Conservation (phyloP, 2,888 invertebrate species). For the Athalia circularis region DNA sequence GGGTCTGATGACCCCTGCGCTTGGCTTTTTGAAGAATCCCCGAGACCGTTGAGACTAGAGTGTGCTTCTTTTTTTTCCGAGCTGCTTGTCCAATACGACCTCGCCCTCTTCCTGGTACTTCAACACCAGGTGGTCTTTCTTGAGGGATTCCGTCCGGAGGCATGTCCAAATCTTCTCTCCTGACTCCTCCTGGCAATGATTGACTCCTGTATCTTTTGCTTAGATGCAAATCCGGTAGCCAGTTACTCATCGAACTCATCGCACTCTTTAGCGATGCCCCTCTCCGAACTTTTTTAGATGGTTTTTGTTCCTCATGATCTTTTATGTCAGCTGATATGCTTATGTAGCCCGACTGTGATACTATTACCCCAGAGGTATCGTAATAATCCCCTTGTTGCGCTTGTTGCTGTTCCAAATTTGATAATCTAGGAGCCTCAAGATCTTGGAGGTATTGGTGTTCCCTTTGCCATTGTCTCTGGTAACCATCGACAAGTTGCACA, state of each 20-base stretch:
- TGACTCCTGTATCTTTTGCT: constrained; percentile 87
- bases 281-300: constrained; percentile 81
- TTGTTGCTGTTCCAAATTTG: constrained; percentile 57
- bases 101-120: constrained; percentile 61
- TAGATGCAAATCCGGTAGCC: constrained; percentile 88
- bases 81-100: constrained; percentile 54
- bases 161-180: constrained; percentile 76
- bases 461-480: constrained; percentile 68
- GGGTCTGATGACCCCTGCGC: constrained; percentile 78
- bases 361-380: constrained; percentile 80
- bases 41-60: constrained; percentile 88
- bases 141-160: constrained; percentile 60
- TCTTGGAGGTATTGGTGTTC: constrained; percentile 67
- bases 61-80: constrained; percentile 86
- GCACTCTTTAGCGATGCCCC: constrained; percentile 85
- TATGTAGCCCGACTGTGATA: constrained; percentile 86
- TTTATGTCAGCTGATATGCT: constrained; percentile 84
- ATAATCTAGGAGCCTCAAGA: constrained; percentile 58
- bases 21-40: constrained; percentile 91
- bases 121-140: constrained; percentile 61
- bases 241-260: constrained; percentile 87
- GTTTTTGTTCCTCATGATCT: constrained; percentile 75
- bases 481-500: constrained; percentile 65
- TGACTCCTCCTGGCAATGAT: constrained; percentile 85
- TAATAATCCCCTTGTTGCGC: constrained; percentile 72